These are phyloP conservation scores for Cryptotermes secundus DNA, from an alignment of 1,140 invertebrate species.

Conservation along the genomic window DNA sequence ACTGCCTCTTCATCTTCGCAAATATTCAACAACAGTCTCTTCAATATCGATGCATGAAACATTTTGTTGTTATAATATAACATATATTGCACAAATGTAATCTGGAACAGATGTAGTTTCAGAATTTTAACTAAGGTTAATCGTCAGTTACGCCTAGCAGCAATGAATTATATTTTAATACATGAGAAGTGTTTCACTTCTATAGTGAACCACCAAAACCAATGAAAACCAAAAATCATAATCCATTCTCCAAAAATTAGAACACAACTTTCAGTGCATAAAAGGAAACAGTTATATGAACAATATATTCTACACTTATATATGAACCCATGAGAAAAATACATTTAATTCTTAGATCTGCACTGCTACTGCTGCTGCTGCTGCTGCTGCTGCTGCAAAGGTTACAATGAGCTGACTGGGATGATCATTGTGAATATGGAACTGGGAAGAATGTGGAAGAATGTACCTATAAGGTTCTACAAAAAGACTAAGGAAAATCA, in stretches of 20 bases:
- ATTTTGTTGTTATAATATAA: background rate
- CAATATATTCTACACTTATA: no score
- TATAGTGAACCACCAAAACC: background rate
- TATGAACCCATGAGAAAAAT: no score
- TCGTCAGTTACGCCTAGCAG: background rate
- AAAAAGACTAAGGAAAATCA: no score
- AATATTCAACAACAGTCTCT: slow-evolving; percentile 21
- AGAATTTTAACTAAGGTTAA: background rate
- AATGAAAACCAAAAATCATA: background rate
- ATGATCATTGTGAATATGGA: no score
- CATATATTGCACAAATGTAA: background rate
- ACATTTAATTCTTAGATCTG: no score
- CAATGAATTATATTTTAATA: slow-evolving; percentile 6
- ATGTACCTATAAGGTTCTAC: no score
- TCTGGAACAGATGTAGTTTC: background rate
- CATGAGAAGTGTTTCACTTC: background rate
- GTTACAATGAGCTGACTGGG: no score
- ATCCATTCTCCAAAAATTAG: background rate
- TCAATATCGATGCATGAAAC: slow-evolving; percentile 24
- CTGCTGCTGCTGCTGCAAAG: no score
- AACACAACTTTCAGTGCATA: background rate
- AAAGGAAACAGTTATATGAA: background rate
- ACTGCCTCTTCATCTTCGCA: background rate
- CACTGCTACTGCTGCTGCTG: no score
- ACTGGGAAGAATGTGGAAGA: no score